phyloP scores from a whole-genome alignment of 2,797 vertebrate species.

The Perodicticus potto region DNA sequence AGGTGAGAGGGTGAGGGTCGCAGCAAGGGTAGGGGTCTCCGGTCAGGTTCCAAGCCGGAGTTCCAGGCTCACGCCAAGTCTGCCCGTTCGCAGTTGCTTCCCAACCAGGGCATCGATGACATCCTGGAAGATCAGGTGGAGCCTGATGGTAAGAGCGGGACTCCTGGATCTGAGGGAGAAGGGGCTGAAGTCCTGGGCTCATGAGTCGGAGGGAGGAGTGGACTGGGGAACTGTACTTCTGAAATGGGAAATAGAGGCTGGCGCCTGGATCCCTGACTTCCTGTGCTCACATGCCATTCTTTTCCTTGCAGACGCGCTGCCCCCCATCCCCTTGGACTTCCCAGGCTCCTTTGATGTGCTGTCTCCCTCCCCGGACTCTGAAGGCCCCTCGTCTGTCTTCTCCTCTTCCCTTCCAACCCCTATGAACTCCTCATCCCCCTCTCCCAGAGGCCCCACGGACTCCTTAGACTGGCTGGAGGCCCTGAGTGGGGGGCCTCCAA shows the following conservation, averaged over 20 bases:
- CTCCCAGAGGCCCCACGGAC: constrained; percentile 87
- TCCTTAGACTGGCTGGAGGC: constrained; percentile 94
- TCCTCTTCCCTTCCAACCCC: constrained; percentile 86
- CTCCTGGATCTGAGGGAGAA: background rate
- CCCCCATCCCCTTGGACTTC: constrained; percentile 84
- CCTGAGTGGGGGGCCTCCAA: constrained; percentile 88
- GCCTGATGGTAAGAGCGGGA: constrained; percentile 80
- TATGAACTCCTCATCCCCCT: constrained; percentile 85
- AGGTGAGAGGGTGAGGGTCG: constrained; percentile 86
- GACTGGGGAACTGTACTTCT: background rate
- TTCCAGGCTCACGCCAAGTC: background rate
- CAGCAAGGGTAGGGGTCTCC: background rate
- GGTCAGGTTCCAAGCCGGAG: background rate
- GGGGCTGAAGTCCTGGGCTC: background rate
- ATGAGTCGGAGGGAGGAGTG: background rate
- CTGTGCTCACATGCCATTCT: background rate
- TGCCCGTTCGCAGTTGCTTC: constrained; percentile 91
- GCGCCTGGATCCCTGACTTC: constrained; percentile 62
- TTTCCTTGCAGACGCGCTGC: constrained; percentile 67
- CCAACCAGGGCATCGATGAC: constrained; percentile 93
- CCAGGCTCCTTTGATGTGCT: constrained; percentile 87
- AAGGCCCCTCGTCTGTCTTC: constrained; percentile 90
- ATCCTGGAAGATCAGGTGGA: constrained; percentile 92
- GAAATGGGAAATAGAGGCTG: background rate
- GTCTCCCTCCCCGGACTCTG: constrained; percentile 81